Evolutionary conservation across 2,888 invertebrate species (phyloP).

Genomic region (Cataglyphis altisquamis): DNA sequence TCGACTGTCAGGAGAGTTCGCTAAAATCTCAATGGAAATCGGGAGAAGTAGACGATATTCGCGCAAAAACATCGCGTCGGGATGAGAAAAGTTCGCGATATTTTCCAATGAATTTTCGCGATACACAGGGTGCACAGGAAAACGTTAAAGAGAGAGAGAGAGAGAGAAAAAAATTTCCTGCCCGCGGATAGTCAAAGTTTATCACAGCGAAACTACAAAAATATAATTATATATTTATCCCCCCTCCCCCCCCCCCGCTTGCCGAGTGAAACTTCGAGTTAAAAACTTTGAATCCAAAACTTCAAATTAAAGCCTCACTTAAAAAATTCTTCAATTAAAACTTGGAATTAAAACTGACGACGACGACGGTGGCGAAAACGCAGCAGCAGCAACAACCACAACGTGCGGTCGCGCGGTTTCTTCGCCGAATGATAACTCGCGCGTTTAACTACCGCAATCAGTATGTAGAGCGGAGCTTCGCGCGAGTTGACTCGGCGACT

Average conservation of each 20-base stretch:
- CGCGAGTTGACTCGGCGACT: constrained; percentile 34
- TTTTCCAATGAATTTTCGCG: constrained; percentile 34
- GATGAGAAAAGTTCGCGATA: constrained; percentile 26
- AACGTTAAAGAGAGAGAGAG: neutral
- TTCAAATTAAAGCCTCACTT: constrained; percentile 39
- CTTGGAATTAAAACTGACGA: constrained; percentile 44
- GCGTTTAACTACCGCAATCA: constrained; percentile 29
- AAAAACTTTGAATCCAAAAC: constrained; percentile 33
- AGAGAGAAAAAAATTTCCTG: neutral
- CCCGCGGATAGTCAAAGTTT: constrained; percentile 16
- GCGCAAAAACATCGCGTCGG: constrained; percentile 26
- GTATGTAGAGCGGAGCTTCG: neutral
- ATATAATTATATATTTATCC: constrained; percentile 53
- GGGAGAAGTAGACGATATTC: constrained; percentile 17
- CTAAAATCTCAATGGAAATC: constrained; percentile 48
- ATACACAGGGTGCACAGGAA: constrained; percentile 23
- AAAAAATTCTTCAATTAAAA: constrained; percentile 44
- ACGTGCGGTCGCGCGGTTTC: constrained; percentile 10
- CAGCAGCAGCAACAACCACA: neutral
- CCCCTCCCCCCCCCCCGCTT: constrained; percentile 3
- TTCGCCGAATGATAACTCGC: constrained; percentile 22
- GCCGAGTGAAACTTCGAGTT: constrained; percentile 22
- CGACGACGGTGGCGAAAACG: neutral
- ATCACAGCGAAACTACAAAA: constrained; percentile 13
- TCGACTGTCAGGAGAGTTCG: constrained; percentile 36